Base-by-base conservation (phyloP, 2,797 vertebrate genomes). In the Anabacerthia variegaticeps region DNA sequence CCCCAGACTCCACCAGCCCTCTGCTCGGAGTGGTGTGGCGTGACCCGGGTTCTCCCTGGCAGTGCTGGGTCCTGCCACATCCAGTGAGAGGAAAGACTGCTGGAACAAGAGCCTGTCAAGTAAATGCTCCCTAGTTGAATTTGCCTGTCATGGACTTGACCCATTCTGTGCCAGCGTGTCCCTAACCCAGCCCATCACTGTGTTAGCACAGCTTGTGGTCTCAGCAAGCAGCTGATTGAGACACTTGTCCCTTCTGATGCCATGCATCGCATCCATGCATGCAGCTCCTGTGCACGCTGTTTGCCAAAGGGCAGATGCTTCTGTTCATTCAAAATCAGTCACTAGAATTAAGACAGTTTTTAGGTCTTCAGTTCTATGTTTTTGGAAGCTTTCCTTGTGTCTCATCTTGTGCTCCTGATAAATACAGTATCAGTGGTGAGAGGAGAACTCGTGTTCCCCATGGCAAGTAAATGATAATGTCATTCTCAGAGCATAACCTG, bases 1-100 rank as follows among this genome's bases (percentile, higher is more conserved):
- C 17, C 30, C 11, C 30, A 7, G 43, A 46, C 4, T 5, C 16
- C 6, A 56, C 30, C 48, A 26, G 37, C 30, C 2, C 1, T 62
- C 44, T 63, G n/a, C 36, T 72, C 1, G 0, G n/a, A 14, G 10
- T 4, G 8, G 43, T 2, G 0, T 3, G 2, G 16, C 14, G 7
- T 1, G 1, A 10, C 3, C 0, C 5, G 77, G 30, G 54, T 18
- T 49, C 20, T 52, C 9, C 43, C n/a, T 24, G 1, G 1, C 55
- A 22, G 34, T 0, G 0, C 49, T 19, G 32, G 58, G n/a, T 21
- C 21, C 6, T 0, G 0, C 27, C 20, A 7, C 12, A 39, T 43
- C 61, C 72, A 24, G 4, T 63, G 55, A 8, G 30, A 27, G 34
- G 27, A 83, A 7, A 36, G 19, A 17, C 72, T 66, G 58, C 67